phyloP scores from a whole-genome alignment of 2,888 invertebrate genomes.

The Euphydryas editha region DNA sequence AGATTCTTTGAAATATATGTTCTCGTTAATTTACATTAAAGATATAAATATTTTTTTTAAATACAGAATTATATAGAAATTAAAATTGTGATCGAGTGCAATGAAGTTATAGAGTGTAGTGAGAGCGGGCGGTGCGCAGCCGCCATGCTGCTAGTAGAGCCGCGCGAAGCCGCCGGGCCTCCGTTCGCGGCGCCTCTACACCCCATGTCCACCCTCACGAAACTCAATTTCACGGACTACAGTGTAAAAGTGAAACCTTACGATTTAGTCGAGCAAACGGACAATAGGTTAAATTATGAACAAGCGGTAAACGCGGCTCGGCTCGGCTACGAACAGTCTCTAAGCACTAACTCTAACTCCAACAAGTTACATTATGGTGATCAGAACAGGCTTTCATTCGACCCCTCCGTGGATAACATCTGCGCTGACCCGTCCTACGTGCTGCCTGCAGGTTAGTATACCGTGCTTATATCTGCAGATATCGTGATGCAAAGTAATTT shows the following conservation, averaged over 20 bases:
- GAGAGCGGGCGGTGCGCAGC: constrained; percentile 70
- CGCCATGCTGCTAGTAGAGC: constrained; percentile 91
- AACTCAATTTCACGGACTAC: constrained; percentile 78
- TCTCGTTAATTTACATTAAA: neutral
- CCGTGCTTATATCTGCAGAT: constrained; percentile 10
- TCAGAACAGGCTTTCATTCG: constrained; percentile 70
- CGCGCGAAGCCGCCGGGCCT: constrained; percentile 88
- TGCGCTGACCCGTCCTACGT: constrained; percentile 68
- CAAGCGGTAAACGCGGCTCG: constrained; percentile 69
- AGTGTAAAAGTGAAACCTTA: constrained; percentile 77
- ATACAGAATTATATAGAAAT: neutral
- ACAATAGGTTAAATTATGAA: constrained; percentile 71
- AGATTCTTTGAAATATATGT: neutral
- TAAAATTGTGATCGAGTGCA: constrained; percentile 47
- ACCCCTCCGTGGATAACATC: constrained; percentile 67
- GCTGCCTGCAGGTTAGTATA: constrained; percentile 64
- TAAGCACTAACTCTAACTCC: constrained; percentile 50
- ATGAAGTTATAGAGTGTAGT: constrained; percentile 66
- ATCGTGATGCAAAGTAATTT: constrained; percentile 11
- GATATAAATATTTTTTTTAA: neutral
- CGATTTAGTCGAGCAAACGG: constrained; percentile 61
- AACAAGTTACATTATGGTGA: constrained; percentile 69
- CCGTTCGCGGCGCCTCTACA: constrained; percentile 75
- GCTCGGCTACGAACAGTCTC: constrained; percentile 71
- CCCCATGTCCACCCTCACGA: constrained; percentile 76